phyloP scores from a whole-genome alignment of 2,888 invertebrate species.

The Teinopalpus imperialis region DNA sequence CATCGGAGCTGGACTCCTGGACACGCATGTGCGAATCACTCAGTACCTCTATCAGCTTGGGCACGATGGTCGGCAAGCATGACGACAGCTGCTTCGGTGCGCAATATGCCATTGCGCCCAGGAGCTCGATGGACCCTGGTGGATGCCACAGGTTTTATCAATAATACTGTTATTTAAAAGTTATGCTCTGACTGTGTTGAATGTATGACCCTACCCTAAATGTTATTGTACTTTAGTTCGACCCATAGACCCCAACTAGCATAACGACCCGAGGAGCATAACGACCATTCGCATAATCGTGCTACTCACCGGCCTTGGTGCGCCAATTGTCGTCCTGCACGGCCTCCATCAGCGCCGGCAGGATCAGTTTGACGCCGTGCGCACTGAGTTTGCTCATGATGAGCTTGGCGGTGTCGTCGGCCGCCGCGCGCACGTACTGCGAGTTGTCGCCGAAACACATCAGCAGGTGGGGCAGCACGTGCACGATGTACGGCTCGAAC shows the following conservation, averaged over 20 bases:
- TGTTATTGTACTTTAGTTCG: too few species aligned
- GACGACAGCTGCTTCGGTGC: conserved; percentile 99
- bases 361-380: conserved; percentile 98
- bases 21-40: conserved; percentile 99
- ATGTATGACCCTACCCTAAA: too few species aligned
- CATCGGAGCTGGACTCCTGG: conserved; percentile 97
- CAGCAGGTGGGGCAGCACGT: conserved; percentile 96
- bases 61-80: conserved; percentile 98
- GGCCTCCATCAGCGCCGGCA: conserved; percentile 95
- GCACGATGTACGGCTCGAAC: conserved; percentile 99
- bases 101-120: conserved; percentile 99
- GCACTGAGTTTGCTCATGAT: conserved; percentile 97
- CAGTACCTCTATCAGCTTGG: conserved; percentile 97
- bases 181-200: too few species aligned
- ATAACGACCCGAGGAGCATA: too few species aligned
- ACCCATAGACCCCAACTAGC: too few species aligned
- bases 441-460: conserved; percentile 98
- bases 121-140: conserved; percentile 95
- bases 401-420: conserved; percentile 97
- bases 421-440: conserved; percentile 97
- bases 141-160: too few species aligned
- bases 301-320: conserved; percentile 91
- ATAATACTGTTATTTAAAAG: too few species aligned
- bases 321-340: conserved; percentile 99
- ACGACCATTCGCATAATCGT: too few species aligned